Percentiles rank a stretch among this genome's conserved stretches.
Conservation (phyloP, 2,888 invertebrate species). For the Dolichopus griseipennis region DNA sequence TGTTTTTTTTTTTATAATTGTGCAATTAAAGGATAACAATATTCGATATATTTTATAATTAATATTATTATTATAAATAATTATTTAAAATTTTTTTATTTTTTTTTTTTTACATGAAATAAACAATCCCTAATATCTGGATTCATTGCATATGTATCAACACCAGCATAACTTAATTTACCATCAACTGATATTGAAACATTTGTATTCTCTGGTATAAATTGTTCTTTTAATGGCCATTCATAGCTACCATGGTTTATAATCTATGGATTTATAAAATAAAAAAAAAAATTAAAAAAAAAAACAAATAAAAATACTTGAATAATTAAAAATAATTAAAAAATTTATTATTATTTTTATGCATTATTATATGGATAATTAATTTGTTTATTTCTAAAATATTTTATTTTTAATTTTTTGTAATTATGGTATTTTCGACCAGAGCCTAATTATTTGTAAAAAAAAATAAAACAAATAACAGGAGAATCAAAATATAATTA, state of each 20-base stretch:
- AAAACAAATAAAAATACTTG: too few relatives aligned
- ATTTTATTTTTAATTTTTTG: too few relatives aligned
- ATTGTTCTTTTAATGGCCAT: conserved; percentile 27
- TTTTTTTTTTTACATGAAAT: conserved; percentile 29
- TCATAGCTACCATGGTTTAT: conserved; percentile 33
- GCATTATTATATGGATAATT: too few relatives aligned
- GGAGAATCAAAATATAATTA: too few relatives aligned
- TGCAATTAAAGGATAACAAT: too few relatives aligned
- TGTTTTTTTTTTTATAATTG: too few relatives aligned
- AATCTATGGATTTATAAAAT: not conserved
- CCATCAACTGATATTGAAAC: conserved; percentile 34
- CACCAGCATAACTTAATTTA: conserved; percentile 32
- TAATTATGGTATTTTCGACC: too few relatives aligned
- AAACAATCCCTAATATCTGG: conserved; percentile 33
- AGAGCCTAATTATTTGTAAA: too few relatives aligned
- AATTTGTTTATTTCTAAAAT: too few relatives aligned
- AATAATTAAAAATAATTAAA: not conserved
- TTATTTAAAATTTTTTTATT: conserved; percentile 14
- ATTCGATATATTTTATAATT: too few relatives aligned
- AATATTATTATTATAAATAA: not conserved
- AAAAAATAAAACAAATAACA: too few relatives aligned
- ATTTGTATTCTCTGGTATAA: conserved; percentile 32
- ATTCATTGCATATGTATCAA: conserved; percentile 26
- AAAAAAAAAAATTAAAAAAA: not conserved
- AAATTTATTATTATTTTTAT: too few relatives aligned